Percentiles rank a stretch among this genome's conserved stretches.
Evolutionary conservation across 1,140 invertebrate genomes (phyloP).

Genomic region (Berghia stephanieae): DNA sequence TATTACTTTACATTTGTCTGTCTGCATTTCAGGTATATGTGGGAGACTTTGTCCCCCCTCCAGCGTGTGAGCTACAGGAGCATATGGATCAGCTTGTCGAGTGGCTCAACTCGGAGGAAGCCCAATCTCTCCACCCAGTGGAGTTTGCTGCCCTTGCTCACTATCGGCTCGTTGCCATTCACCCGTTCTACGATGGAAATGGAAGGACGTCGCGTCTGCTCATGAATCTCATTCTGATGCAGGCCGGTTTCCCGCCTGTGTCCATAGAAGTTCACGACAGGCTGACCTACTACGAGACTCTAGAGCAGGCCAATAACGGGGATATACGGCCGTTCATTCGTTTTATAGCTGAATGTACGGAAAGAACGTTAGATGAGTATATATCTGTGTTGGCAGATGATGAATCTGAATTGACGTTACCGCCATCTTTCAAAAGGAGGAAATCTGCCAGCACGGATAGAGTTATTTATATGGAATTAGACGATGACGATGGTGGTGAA

Average conservation of each 20-base stretch:
- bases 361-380: conserved; percentile 92
- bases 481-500: background rate
- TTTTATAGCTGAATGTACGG: conserved; percentile 94
- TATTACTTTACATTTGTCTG: background rate
- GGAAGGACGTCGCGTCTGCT: conserved; percentile 91
- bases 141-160: conserved; percentile 93
- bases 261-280: conserved; percentile 93
- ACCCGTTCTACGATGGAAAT: conserved; percentile 82
- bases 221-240: conserved; percentile 98
- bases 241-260: conserved; percentile 95
- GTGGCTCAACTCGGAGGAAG: conserved; percentile 88
- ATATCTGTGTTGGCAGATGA: conserved; percentile 20
- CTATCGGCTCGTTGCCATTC: conserved; percentile 95
- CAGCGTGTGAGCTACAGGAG: conserved; percentile 79
- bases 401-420: background rate
- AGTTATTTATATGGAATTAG: background rate
- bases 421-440: background rate
- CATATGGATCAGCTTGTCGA: conserved; percentile 88
- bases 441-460: background rate
- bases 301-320: conserved; percentile 86
- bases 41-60: conserved; percentile 88
- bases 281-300: conserved; percentile 78
- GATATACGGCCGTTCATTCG: conserved; percentile 81
- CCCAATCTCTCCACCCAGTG: conserved; percentile 73
- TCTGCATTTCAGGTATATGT: conserved; percentile 68